These are phyloP conservation scores for Ptiloglossa arizonensis DNA, from an alignment of 1,140 invertebrate species.

Conservation along the genomic window DNA sequence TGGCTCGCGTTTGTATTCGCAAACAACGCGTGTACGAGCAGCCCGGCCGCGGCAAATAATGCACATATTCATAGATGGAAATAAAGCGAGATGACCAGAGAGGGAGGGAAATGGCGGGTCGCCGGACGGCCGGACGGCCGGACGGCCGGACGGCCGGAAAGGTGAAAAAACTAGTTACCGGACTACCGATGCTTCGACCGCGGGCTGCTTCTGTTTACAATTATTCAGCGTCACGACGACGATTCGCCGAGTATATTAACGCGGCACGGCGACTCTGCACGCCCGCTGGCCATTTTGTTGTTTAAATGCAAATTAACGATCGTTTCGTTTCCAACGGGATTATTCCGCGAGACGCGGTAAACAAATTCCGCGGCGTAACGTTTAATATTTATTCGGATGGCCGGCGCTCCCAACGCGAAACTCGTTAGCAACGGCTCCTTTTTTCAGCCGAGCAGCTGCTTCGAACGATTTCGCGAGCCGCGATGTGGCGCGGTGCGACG, in stretches of 20 bases:
- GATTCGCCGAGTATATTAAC: conserved; percentile 12
- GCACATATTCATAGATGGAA: conserved; percentile 59
- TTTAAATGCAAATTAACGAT: conserved; percentile 34
- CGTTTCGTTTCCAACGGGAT: neutral
- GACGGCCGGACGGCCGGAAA: conserved; percentile 7
- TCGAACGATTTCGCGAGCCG: neutral
- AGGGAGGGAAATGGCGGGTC: neutral
- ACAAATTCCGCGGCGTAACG: neutral
- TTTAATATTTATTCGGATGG: conserved; percentile 5
- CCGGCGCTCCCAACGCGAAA: neutral
- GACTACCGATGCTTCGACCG: neutral
- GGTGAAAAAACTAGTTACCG: conserved; percentile 10
- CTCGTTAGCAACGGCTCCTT: neutral
- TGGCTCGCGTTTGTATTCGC: conserved; percentile 51
- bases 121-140: conserved; percentile 23
- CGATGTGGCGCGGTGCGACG: too few species aligned
- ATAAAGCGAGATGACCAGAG: conserved; percentile 2
- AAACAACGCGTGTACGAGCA: conserved; percentile 24
- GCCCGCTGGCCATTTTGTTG: neutral
- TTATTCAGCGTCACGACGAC: conserved; percentile 37
- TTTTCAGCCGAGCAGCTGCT: neutral
- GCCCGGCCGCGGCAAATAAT: conserved; percentile 14
- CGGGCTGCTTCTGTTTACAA: conserved; percentile 16
- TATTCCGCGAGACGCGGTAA: neutral
- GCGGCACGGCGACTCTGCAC: neutral